A percentile compares a stretch with the other conserved stretches of the same genome.
These are phyloP conservation scores for Pantherophis vulpinus DNA, from an alignment of 2,797 vertebrate species.

Conservation along the genomic window DNA sequence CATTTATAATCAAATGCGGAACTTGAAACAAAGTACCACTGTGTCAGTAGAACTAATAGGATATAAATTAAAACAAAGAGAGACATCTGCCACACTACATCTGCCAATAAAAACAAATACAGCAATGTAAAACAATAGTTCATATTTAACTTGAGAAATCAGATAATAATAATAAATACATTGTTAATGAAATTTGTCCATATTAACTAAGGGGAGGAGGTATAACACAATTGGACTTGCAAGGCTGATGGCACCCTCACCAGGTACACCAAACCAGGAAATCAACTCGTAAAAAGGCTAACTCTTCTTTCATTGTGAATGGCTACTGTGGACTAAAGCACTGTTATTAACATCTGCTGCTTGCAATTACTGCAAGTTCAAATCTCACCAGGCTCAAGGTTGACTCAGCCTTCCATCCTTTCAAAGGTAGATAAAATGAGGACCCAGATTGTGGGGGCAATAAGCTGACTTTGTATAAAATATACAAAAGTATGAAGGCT, in stretches of 20 bases:
- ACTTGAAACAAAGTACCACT: fast-evolving
- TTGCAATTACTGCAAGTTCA: too few relatives aligned
- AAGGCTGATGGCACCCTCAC: neutral
- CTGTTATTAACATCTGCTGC: too few relatives aligned
- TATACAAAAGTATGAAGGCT: too few relatives aligned
- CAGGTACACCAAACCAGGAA: neutral
- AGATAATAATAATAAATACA: neutral
- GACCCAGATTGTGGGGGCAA: too few relatives aligned
- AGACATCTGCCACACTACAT: neutral
- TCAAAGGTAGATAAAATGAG: too few relatives aligned
- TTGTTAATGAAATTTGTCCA: neutral
- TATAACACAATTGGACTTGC: neutral
- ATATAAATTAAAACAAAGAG: neutral
- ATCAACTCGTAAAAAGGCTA: neutral
- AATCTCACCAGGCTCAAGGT: too few relatives aligned
- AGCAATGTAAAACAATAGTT: neutral
- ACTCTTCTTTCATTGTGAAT: neutral
- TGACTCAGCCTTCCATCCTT: too few relatives aligned
- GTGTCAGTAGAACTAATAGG: neutral
- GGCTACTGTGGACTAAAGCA: neutral
- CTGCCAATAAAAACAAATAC: neutral
- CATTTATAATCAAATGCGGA: fast-evolving
- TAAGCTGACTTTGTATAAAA: too few relatives aligned
- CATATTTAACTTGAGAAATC: neutral
- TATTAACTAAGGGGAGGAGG: neutral